Conservation (phyloP, 2,888 invertebrate species). For the Mystacides longicornis region DNA sequence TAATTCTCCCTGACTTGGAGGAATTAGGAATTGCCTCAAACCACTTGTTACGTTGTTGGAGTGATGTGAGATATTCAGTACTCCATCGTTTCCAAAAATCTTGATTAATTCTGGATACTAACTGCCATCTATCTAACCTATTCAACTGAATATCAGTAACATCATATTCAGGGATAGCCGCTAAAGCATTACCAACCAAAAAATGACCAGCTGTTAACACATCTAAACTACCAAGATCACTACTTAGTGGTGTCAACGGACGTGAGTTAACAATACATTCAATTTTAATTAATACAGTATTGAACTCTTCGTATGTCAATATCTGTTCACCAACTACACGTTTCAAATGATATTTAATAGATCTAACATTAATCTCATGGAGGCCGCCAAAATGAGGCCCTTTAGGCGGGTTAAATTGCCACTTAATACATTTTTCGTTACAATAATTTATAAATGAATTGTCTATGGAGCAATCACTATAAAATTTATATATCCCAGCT, state of each 20-base stretch:
- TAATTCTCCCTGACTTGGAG: no score
- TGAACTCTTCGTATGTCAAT: conserved; percentile 30
- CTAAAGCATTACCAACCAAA: conserved; percentile 27
- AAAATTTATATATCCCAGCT: neutral
- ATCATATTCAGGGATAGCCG: conserved; percentile 25
- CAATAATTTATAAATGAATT: neutral
- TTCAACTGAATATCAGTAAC: conserved; percentile 22
- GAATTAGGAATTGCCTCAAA: no score
- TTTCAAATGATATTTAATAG: conserved; percentile 30
- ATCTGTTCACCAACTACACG: conserved; percentile 26
- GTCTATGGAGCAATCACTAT: no score
- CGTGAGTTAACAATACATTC: conserved; percentile 32
- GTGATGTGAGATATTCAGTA: conserved; percentile 27
- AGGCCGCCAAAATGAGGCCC: conserved; percentile 32
- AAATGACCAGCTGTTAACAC: conserved; percentile 30
- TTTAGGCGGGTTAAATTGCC: conserved; percentile 31
- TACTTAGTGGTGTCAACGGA: conserved; percentile 28
- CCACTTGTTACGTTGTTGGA: conserved; percentile 30
- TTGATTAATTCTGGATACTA: conserved; percentile 26
- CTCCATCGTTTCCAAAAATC: conserved; percentile 29
- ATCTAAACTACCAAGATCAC: conserved; percentile 28
- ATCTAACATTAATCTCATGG: conserved; percentile 32
- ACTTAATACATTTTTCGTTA: conserved; percentile 11
- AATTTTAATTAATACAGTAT: conserved; percentile 30
- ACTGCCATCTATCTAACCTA: conserved; percentile 27